Base-by-base conservation (phyloP, 2,797 vertebrate genomes). In the Uromys caudimaculatus region DNA sequence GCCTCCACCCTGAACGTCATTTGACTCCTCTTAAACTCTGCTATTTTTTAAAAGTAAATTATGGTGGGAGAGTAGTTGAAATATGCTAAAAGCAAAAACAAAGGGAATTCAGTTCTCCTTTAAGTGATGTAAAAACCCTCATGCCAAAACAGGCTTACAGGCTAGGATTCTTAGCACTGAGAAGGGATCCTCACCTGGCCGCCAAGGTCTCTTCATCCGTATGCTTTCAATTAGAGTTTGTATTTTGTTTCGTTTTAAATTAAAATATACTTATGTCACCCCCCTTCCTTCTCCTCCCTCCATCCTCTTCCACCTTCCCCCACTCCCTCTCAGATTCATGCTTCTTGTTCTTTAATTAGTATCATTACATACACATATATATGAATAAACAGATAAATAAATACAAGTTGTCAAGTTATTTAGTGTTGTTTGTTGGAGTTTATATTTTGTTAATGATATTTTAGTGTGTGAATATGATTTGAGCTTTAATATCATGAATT, bases 11-110 rank as follows among this genome's bases (percentile, higher is more conserved):
- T 21, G 8, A 24, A 86, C 64, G 14, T 85, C 17, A 13, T 64
- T 35, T 13, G 41, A 44, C 44, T 27, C 52, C 83, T 86, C 13
- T 91, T 89, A 82, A 35, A 89, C 4, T 91, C 24, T 94, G n/a
- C 21, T 84, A 67, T 86, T 83, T 90, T 69, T n/a, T 19, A 19
- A 38, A 89, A 93, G 94, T 82, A 79, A 58, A 23, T 7, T 29
- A 64, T 52, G 12, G 62, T 8, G 54, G 54, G 64, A 62, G 87
- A 78, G 23, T 47, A 86, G 38, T 75, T 91, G 85, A 95, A 95
- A 69, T 54, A 94, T 64, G 19, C 77, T 64, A 54, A 88, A 71
- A 56, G 90, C 91, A 94, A 79, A 73, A 82, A 89, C 62, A 64
- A 64, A 93, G 44, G 52, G 23, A 82, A 58, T 75, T 75, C 54